These are phyloP conservation scores for Casuarius casuarius DNA, from an alignment of 2,113 vertebrate species.

Conservation along the genomic window DNA sequence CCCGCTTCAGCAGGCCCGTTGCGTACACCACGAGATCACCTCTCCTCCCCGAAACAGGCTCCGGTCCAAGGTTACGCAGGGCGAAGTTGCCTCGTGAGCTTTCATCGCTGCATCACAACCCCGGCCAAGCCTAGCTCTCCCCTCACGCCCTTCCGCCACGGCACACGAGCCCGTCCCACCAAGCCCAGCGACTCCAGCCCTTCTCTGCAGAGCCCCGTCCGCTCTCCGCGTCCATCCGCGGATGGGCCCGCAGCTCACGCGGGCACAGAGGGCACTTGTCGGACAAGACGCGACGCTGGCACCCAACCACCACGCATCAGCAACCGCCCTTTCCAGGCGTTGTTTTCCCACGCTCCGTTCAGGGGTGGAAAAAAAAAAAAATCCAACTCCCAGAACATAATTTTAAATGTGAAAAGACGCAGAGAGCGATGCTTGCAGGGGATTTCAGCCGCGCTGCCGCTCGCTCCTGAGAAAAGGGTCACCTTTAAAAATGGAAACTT, in stretches of 20 bases:
- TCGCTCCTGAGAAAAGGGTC: background rate
- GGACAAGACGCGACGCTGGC: background rate
- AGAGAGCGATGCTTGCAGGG: background rate
- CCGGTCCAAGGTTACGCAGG: rapidly evolving
- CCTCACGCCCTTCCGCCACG: background rate
- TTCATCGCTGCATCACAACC: background rate
- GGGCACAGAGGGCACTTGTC: background rate
- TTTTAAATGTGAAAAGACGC: background rate
- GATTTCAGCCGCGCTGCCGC: rapidly evolving
- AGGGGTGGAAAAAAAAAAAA: background rate
- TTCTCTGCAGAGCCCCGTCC: background rate
- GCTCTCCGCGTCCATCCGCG: rapidly evolving
- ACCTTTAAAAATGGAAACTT: slow-evolving; percentile 17
- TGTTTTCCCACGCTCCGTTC: background rate
- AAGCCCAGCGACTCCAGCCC: background rate
- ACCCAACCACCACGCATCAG: background rate
- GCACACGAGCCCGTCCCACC: rapidly evolving
- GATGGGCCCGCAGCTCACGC: rapidly evolving
- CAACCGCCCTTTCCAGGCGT: background rate
- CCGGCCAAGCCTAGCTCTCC: background rate
- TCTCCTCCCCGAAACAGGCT: background rate
- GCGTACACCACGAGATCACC: background rate
- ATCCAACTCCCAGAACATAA: background rate
- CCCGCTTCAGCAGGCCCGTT: background rate
- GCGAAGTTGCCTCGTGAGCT: background rate